A percentile compares a stretch with the other conserved stretches of the same genome.
These are phyloP conservation scores for Sula dactylatra DNA, from an alignment of 2,113 vertebrate species.

Conservation along the genomic window DNA sequence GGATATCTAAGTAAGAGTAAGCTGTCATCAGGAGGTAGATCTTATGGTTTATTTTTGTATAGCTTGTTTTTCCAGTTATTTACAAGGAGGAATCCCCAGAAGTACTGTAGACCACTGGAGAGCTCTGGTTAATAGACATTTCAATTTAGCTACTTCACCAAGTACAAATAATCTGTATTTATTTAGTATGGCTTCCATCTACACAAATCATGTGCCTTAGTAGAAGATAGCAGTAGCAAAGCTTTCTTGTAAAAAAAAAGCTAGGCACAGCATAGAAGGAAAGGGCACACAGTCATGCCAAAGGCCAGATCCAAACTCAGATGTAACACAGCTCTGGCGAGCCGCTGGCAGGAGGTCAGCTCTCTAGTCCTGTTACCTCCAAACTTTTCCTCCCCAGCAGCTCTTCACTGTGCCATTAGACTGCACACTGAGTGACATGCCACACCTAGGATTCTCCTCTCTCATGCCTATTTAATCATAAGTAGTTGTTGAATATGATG, in stretches of 20 bases:
- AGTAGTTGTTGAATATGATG: background rate
- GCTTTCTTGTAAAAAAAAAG: background rate
- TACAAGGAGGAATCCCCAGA: constrained; percentile 12
- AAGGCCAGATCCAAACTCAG: background rate
- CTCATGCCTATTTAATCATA: background rate
- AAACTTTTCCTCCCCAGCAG: background rate
- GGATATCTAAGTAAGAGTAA: background rate
- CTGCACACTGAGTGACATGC: background rate
- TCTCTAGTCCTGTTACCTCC: background rate
- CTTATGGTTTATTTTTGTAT: background rate
- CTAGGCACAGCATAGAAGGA: background rate
- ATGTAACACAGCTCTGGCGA: background rate
- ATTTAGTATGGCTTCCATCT: background rate
- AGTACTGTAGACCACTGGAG: background rate
- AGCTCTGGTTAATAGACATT: background rate
- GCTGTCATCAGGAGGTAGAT: background rate
- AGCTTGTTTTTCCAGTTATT: constrained; percentile 28
- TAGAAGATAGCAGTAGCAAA: background rate
- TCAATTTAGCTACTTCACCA: background rate
- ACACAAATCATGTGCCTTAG: background rate
- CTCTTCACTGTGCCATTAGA: background rate
- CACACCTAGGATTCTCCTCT: background rate
- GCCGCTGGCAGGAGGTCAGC: fast-evolving
- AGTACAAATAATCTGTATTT: background rate
- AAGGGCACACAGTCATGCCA: background rate